A percentile compares a stretch with the other conserved stretches of the same genome.
Evolutionary conservation across 2,797 vertebrate genomes (phyloP).

Genomic region (Poeciliopsis paucimaculata): DNA sequence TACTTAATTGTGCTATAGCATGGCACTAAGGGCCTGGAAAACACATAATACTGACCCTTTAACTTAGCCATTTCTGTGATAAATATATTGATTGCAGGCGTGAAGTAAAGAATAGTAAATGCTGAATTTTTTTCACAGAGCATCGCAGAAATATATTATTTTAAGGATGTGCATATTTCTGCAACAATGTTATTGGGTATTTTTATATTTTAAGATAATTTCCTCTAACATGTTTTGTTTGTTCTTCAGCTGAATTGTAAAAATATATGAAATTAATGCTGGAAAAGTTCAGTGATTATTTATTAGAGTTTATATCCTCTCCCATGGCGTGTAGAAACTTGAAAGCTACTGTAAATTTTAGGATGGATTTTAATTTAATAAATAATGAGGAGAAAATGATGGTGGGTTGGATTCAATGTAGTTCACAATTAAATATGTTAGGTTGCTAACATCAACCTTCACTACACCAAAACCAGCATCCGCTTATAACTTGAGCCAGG

Average conservation of each 20-base stretch:
- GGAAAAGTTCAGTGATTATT: neutral
- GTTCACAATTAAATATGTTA: slow-evolving; percentile 22
- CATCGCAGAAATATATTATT: neutral
- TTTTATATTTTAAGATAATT: neutral
- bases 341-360: neutral
- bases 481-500: slow-evolving; percentile 34
- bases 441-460: slow-evolving; percentile 22
- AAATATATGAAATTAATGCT: neutral
- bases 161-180: neutral
- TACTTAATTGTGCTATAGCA: too few relatives aligned
- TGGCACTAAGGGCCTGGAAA: too few relatives aligned
- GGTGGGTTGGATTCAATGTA: slow-evolving; percentile 42
- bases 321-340: neutral
- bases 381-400: slow-evolving; percentile 17
- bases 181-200: neutral
- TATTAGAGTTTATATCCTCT: neutral
- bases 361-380: slow-evolving; percentile 16
- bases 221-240: neutral
- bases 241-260: neutral
- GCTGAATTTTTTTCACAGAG: neutral
- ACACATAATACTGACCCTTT: too few relatives aligned
- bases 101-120: neutral
- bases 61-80: neutral
- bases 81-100: neutral
- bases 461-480: slow-evolving; percentile 50